Base-by-base conservation (phyloP, 2,113 vertebrate species). In the Cranoglanis bouderius region DNA sequence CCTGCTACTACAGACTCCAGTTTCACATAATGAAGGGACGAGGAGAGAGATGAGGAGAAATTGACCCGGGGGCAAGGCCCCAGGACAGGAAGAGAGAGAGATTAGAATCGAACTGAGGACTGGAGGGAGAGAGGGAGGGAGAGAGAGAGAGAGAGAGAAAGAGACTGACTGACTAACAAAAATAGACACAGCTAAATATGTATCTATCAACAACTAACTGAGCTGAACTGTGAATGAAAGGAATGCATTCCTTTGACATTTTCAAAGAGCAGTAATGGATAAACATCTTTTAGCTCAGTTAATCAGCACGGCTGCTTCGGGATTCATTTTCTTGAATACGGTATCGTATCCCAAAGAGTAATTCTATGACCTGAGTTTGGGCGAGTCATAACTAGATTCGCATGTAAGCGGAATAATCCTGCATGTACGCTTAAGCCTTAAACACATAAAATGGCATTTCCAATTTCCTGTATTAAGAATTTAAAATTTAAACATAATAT, bases 21-120 rank as follows among this genome's bases (percentile, higher is more conserved):
- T 92, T 85, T 90, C 92, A 87, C 67, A 67, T 93, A 92, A 92
- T 92, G 82, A 88, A 88, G 77, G 78, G 85, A 84, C 70, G 87
- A 63, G 19, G 80, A 65, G 49, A 14, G 8, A 91, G 88, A 93
- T 91, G 90, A 89, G 86, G 90, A 89, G 84, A 16, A 88, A 85
- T 92, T 88, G 57, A 84, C 89, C 83, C 82, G 74, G 53, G 88
- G 88, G 86, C 57, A 38, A 24, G 77, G 63, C 53, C 46, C 21
- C 29, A 78, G 13, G 51, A 32, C 81, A 46, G 85, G 51, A 86
- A 40, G 53, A 70, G 61, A 40, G 78, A 59, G 82, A 9, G 43
- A 46, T 46, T 7, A 85, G 32, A 87, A 82, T 35, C 38, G n/a
- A 55, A 84, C 59, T 75, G 75, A 6, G 43, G 80, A 92, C 75